phyloP scores from a whole-genome alignment of 2,888 invertebrate species.

The Nomada ferruginata region DNA sequence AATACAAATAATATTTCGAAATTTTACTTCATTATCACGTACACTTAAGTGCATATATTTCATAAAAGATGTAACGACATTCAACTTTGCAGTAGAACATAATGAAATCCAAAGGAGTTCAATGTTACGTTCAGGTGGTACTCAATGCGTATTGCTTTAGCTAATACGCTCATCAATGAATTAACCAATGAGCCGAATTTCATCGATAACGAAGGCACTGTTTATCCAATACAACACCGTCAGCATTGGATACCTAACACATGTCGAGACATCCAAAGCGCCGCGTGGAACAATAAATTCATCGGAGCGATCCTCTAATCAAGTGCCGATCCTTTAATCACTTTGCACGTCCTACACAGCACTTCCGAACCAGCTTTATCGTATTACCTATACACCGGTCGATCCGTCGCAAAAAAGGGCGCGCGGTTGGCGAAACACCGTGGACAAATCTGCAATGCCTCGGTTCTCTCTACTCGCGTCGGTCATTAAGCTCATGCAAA shows the following conservation, averaged over 20 bases:
- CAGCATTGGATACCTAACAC: neutral
- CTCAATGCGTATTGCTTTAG: too few species aligned
- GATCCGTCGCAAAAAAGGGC: neutral
- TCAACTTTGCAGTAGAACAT: too few species aligned
- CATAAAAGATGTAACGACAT: too few species aligned
- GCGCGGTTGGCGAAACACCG: neutral
- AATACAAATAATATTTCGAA: too few species aligned
- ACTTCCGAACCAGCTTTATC: neutral
- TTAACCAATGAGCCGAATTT: neutral
- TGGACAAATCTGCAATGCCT: neutral
- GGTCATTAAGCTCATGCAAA: constrained; percentile 13
- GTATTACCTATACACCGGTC: neutral
- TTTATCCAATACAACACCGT: neutral
- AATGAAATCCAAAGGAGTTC: too few species aligned
- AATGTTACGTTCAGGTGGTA: too few species aligned
- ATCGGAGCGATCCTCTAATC: constrained; percentile 22
- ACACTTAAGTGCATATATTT: too few species aligned
- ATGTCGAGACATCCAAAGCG: neutral
- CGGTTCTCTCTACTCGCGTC: neutral
- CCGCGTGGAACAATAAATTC: constrained; percentile 3
- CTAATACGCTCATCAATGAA: neutral
- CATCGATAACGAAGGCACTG: neutral
- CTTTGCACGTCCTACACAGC: neutral
- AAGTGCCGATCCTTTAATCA: constrained; percentile 21
- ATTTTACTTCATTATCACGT: too few species aligned